Base-by-base conservation (phyloP, 2,113 vertebrate genomes). In the Phalacrocorax brasilianus region DNA sequence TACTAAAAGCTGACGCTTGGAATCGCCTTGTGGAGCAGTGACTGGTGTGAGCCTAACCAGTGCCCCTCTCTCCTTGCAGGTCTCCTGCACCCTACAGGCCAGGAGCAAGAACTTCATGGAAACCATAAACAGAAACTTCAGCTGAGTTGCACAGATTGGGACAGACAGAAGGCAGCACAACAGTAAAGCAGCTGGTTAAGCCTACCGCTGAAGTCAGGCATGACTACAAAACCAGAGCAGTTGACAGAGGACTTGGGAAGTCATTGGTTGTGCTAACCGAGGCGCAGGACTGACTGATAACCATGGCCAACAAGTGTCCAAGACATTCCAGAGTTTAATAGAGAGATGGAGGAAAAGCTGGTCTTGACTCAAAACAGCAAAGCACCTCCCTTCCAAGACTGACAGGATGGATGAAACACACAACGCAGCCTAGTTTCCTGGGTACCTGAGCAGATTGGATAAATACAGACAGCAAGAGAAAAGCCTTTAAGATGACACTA, bases 71-170 rank as follows among this genome's bases (percentile, higher is more conserved):
- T 81, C 73, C 38, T 71, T 89, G 38, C 14, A 62, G 27, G 19
- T 72, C 53, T 68, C 27, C 28, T 38, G 47, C 4, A 1, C 50
- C 50, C 71, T 35, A 27, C 0, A 0, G n/a, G 35, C 50, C 61
- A 72, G 27, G 16, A 71, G 30, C 47, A 88, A 75, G 33, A 80
- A 42, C 33, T 23, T 38, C 3, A 18, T 0, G 2, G 59, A 76
- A 88, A 38, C 33, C 72, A 80, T 24, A 44, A 53, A 47, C 10
- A 32, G 52, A 7, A 49, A 62, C 68, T 8, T 2, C 26, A 61
- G 77, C 30, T 0, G 0, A 58, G 26, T 3, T 10, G 72, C 30
- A 38, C 11, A 20, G 20, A 50, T 0, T 42, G 28, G 23, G 52
- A 68, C 84, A 78, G 68, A 92, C 40, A 74, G 66, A 58, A 91